Evolutionary conservation across 2,797 vertebrate species (phyloP).

Genomic region (Takifugu ocellatus): DNA sequence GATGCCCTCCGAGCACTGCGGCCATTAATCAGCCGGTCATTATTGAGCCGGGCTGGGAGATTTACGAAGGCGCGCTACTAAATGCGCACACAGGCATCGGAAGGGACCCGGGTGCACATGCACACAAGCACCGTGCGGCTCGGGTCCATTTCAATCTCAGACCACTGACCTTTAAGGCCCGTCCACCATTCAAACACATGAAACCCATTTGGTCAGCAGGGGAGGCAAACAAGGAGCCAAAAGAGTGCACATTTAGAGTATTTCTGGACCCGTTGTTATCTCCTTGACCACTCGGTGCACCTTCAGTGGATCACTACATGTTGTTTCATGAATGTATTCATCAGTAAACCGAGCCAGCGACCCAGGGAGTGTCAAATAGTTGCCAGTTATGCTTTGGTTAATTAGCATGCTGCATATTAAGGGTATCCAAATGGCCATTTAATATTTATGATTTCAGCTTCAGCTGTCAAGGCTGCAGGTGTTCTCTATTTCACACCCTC

Average conservation of each 20-base stretch:
- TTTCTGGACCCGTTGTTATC: constrained; percentile 21
- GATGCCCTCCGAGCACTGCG: constrained; percentile 34
- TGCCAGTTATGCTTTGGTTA: constrained; percentile 23
- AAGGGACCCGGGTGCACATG: not conserved
- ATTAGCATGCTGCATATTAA: constrained; percentile 59
- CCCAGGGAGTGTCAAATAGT: constrained; percentile 42
- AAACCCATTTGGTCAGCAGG: constrained; percentile 21
- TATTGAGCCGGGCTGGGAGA: constrained; percentile 44
- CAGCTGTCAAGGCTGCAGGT: constrained; percentile 66
- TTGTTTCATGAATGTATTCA: constrained; percentile 60
- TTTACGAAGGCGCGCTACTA: constrained; percentile 7
- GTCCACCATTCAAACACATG: constrained; percentile 9
- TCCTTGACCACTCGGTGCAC: constrained; percentile 19
- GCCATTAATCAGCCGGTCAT: constrained; percentile 58
- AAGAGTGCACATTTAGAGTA: constrained; percentile 7
- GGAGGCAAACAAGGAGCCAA: constrained; percentile 1
- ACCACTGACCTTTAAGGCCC: constrained; percentile 16
- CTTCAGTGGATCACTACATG: constrained; percentile 34
- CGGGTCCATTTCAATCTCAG: constrained; percentile 2
- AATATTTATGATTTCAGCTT: constrained; percentile 66
- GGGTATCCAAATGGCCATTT: constrained; percentile 61
- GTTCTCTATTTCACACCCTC: constrained; percentile 49
- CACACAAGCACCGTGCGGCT: not conserved
- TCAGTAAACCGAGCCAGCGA: constrained; percentile 42
- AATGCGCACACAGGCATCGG: constrained; percentile 4